Conservation (phyloP, 2,888 invertebrate genomes). For the Gibbula magus region DNA sequence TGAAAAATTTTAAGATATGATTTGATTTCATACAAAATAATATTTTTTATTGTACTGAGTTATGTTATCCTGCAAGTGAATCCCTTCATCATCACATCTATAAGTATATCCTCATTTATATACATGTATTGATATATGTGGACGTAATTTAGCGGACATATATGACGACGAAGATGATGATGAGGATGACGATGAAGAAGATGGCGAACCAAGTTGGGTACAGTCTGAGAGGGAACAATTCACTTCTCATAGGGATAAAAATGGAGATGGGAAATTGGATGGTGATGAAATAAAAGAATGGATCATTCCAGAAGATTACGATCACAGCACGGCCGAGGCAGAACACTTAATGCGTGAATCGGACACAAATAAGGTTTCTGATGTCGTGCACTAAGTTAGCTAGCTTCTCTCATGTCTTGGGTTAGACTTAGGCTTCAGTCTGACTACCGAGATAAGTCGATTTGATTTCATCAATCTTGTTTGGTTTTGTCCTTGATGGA, state of each 20-base stretch:
- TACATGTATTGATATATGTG: not conserved
- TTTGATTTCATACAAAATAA: too few species aligned
- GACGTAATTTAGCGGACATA: slow-evolving; percentile 74
- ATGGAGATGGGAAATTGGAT: slow-evolving; percentile 90
- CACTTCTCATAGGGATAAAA: slow-evolving; percentile 84
- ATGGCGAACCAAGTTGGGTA: slow-evolving; percentile 93
- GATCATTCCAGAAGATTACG: slow-evolving; percentile 96
- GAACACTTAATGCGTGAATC: slow-evolving; percentile 94
- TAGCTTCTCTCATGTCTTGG: not conserved
- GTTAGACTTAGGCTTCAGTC: too few species aligned
- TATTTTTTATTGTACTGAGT: too few species aligned
- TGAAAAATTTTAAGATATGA: too few species aligned
- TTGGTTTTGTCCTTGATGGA: too few species aligned
- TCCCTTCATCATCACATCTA: too few species aligned
- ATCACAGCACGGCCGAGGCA: slow-evolving; percentile 96
- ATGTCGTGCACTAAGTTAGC: not conserved
- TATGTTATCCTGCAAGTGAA: too few species aligned
- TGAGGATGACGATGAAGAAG: slow-evolving; percentile 50
- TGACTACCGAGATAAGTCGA: too few species aligned
- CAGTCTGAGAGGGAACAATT: slow-evolving; percentile 93
- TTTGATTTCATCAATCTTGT: too few species aligned
- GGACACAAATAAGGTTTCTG: slow-evolving; percentile 84
- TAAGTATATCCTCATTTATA: too few species aligned
- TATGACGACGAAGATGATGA: slow-evolving; percentile 61
- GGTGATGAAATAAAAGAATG: slow-evolving; percentile 86